Percentiles rank a stretch among this genome's conserved stretches.
These are phyloP conservation scores for Hydroisotoma schaefferi DNA, from an alignment of 2,888 invertebrate species.

Conservation along the genomic window DNA sequence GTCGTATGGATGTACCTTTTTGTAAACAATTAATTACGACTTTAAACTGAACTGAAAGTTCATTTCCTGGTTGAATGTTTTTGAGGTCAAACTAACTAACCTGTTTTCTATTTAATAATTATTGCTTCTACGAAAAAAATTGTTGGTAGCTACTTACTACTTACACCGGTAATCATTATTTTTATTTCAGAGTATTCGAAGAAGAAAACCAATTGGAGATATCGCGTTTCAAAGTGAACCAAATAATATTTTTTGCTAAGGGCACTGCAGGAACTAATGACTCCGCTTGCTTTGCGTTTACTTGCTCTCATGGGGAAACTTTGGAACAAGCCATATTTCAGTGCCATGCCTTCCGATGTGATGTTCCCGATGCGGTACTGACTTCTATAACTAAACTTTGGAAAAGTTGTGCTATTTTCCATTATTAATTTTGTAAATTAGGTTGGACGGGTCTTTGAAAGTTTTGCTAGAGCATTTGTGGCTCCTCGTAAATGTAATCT, in stretches of 20 bases:
- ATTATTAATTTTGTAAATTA: constrained; percentile 40
- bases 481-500: constrained; percentile 22
- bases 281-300: constrained; percentile 95
- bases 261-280: constrained; percentile 78
- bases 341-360: constrained; percentile 96
- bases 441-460: constrained; percentile 60
- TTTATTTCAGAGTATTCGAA: constrained; percentile 62
- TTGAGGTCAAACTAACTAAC: too few species aligned
- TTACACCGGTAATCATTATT: too few species aligned
- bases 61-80: too few species aligned
- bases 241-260: constrained; percentile 90
- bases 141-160: too few species aligned
- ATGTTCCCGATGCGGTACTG: constrained; percentile 82
- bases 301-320: constrained; percentile 90
- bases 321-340: constrained; percentile 86
- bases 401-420: not conserved
- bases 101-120: too few species aligned
- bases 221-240: constrained; percentile 83
- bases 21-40: too few species aligned
- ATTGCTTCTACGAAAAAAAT: too few species aligned
- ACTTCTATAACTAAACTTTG: constrained; percentile 12
- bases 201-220: constrained; percentile 75
- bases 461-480: constrained; percentile 86
- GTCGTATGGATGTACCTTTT: too few species aligned
- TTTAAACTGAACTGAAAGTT: too few species aligned